Base-by-base conservation (phyloP, 2,888 invertebrate genomes). In the Leptothorax acervorum region DNA sequence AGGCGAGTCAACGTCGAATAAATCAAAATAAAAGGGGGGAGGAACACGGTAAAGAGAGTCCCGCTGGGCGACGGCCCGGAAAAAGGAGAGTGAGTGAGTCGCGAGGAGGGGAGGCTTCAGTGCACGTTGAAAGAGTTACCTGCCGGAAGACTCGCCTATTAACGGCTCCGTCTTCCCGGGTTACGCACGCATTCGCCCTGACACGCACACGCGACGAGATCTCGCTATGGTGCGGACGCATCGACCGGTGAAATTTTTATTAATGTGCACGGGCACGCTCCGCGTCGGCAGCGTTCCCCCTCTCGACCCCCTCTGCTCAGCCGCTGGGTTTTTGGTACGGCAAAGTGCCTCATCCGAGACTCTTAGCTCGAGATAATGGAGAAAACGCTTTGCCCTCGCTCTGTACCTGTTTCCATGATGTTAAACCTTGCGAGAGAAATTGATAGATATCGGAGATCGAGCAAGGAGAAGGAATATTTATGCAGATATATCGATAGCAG, bases 1-100 rank as follows among this genome's bases (percentile, higher is more conserved):
- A 45, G 93, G 93, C 92, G 93, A 92, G 93, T 94, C 94, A 94
- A 92, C 92, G 91, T 94, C 94, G 92, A 93, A 94, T 94, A 94
- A 94, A 94, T 94, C 94, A 94, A 94, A 94, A 94, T 94, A 94
- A 94, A 94, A 90, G 92, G 90, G 88, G 89, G 87, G 35, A 31
- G 71, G 85, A 75, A 88, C 84, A 53, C 71, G 35, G 71, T 28
- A 66, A 55, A 74, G 23, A 76, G 89, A 85, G 87, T 91, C 92
- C 89, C 75, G 88, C 90, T 88, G 91, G 83, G 92, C 89, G 92
- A 92, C 91, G 92, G 92, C 86, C 91, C 90, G 92, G 93, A 93
- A 93, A 92, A 78, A 48, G 66, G 11, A 68, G 73, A 73, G 42
- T 60, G 73, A 73, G 42, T 60, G 28, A 92, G 92, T 93, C 91